Percentiles rank a stretch among this genome's conserved stretches.
Conservation (phyloP, 1,140 invertebrate species). For the Brachionus angularis region DNA sequence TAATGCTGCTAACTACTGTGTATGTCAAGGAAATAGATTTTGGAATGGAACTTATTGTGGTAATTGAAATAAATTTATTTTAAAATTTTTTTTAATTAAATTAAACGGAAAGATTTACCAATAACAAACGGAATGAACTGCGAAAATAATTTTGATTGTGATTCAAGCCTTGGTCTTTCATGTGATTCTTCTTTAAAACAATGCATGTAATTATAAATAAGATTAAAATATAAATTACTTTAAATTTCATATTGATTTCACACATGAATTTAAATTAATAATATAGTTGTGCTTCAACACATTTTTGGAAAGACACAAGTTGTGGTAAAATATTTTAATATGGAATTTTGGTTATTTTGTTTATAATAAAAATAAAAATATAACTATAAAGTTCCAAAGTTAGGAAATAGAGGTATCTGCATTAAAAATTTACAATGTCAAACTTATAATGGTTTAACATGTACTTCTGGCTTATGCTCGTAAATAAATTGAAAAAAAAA, state of each 20-base stretch:
- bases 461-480: neutral
- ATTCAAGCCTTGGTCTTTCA: constrained; percentile 4
- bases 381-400: too few relatives aligned
- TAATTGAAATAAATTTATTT: neutral
- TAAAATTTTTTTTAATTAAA: neutral
- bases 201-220: constrained; percentile 13
- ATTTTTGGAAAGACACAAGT: neutral
- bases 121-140: constrained; percentile 27
- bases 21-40: neutral
- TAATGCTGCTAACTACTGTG: constrained; percentile 16
- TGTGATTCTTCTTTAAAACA: neutral
- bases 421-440: neutral
- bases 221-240: neutral
- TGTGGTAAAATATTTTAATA: constrained; percentile 55
- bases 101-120: neutral
- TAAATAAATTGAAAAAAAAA: too few relatives aligned
- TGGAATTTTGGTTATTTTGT: too few relatives aligned
- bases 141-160: constrained; percentile 28
- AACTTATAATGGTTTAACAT: neutral
- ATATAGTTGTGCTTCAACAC: neutral
- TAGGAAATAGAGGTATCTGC: too few relatives aligned
- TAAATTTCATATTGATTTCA: neutral
- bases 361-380: too few relatives aligned
- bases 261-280: neutral
- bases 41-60: constrained; percentile 43